Conservation (phyloP, 2,888 invertebrate species). For the Oscheius sp. region DNA sequence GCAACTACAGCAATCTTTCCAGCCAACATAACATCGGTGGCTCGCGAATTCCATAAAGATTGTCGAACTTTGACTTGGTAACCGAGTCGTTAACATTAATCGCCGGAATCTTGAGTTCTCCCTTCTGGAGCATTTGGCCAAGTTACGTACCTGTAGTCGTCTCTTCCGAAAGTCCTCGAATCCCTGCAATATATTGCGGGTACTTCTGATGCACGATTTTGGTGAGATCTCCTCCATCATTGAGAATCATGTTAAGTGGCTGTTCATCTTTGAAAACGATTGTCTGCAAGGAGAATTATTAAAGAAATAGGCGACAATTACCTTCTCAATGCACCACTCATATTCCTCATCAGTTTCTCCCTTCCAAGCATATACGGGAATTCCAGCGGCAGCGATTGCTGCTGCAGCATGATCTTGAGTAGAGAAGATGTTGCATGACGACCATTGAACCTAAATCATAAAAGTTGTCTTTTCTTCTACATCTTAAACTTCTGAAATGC, state of each 20-base stretch:
- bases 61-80: conserved; percentile 99
- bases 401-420: conserved; percentile 91
- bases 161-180: conserved; percentile 93
- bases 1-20: conserved; percentile 77
- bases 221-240: conserved; percentile 98
- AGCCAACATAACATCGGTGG: conserved; percentile 98
- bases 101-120: conserved; percentile 78
- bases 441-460: conserved; percentile 99
- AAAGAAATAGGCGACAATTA: no score
- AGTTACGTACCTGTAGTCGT: conserved; percentile 99
- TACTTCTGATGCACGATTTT: conserved; percentile 92
- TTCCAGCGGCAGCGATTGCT: conserved; percentile 91
- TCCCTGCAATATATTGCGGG: conserved; percentile 74
- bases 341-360: conserved; percentile 99
- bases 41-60: conserved; percentile 96
- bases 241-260: conserved; percentile 95
- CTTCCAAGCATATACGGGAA: conserved; percentile 99
- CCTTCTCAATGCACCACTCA: conserved; percentile 96
- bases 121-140: conserved; percentile 90
- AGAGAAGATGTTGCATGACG: conserved; percentile 99
- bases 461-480: no score
- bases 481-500: no score
- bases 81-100: conserved; percentile 76
- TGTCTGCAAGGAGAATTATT: no score
- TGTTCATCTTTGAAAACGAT: conserved; percentile 83